Percentiles rank a stretch among this genome's conserved stretches.
These are phyloP conservation scores for Melangyna quadrimaculata DNA, from an alignment of 2,888 invertebrate genomes.

Conservation along the genomic window DNA sequence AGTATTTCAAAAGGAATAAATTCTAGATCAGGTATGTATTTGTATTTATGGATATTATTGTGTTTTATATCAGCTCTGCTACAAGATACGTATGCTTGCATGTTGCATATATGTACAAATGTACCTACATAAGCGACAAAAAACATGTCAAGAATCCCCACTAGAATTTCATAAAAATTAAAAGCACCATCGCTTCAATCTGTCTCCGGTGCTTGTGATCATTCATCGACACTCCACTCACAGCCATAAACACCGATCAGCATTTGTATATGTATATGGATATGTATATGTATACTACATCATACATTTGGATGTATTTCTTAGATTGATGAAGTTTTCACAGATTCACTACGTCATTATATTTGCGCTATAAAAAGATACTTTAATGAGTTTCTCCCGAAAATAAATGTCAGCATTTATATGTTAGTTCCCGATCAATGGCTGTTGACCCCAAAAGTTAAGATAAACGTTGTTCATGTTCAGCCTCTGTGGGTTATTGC, in stretches of 20 bases:
- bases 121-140: neutral
- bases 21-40: too few relatives aligned
- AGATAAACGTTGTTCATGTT: neutral
- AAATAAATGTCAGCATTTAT: slow-evolving; percentile 22
- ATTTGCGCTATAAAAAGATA: slow-evolving; percentile 25
- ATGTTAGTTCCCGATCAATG: slow-evolving; percentile 26
- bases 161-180: neutral
- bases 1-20: too few relatives aligned
- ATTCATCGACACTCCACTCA: neutral
- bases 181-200: neutral
- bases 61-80: neutral
- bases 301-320: too few relatives aligned
- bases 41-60: neutral
- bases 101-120: neutral
- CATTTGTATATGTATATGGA: too few relatives aligned
- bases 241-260: neutral
- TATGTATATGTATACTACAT: too few relatives aligned
- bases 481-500: neutral
- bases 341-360: slow-evolving; percentile 15
- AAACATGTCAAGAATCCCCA: slow-evolving; percentile 1
- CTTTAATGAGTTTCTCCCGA: neutral
- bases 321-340: slow-evolving; percentile 28
- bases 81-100: neutral
- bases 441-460: slow-evolving; percentile 25
- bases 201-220: neutral